A percentile compares a stretch with the other conserved stretches of the same genome.
These are phyloP conservation scores for Odontamblyopus lacepedii DNA, from an alignment of 2,797 vertebrate genomes.

Conservation along the genomic window DNA sequence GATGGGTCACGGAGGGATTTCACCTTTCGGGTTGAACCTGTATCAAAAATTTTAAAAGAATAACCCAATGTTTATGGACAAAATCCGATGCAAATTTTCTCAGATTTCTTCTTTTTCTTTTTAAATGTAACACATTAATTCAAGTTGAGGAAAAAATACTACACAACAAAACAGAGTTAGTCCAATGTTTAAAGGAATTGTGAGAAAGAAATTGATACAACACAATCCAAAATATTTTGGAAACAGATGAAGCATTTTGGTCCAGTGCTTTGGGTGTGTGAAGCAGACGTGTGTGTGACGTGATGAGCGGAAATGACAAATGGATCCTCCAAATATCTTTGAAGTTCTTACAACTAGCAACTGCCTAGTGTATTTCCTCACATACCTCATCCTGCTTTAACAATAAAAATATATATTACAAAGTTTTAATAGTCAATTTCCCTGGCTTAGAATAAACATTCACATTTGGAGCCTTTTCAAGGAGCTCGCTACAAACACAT, in stretches of 20 bases:
- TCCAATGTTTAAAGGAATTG: background rate
- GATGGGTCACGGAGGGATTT: conserved; percentile 91
- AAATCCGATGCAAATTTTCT: background rate
- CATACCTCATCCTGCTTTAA: conserved; percentile 17
- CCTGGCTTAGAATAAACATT: background rate
- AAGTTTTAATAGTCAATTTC: background rate
- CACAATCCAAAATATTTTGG: conserved; percentile 4
- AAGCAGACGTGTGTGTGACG: conserved; percentile 40
- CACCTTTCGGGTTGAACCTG: conserved; percentile 86
- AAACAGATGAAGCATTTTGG: conserved; percentile 5
- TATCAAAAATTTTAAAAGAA: background rate
- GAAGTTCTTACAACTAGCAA: conserved; percentile 8
- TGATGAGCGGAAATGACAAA: conserved; percentile 34
- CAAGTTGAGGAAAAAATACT: background rate
- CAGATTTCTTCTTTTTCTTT: background rate
- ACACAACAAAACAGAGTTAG: background rate
- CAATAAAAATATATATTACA: conserved; percentile 2
- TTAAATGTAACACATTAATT: background rate
- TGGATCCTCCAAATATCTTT: conserved; percentile 24
- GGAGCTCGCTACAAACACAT: conserved; percentile 39
- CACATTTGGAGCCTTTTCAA: conserved; percentile 36
- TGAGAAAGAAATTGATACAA: background rate
- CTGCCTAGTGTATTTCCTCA: conserved; percentile 27
- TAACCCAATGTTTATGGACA: background rate
- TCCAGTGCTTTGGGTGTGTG: background rate